Evolutionary conservation across 2,888 invertebrate species (phyloP), one percentile per base, ranked within the genome.

Genomic region (Diarsia dahlii): DNA sequence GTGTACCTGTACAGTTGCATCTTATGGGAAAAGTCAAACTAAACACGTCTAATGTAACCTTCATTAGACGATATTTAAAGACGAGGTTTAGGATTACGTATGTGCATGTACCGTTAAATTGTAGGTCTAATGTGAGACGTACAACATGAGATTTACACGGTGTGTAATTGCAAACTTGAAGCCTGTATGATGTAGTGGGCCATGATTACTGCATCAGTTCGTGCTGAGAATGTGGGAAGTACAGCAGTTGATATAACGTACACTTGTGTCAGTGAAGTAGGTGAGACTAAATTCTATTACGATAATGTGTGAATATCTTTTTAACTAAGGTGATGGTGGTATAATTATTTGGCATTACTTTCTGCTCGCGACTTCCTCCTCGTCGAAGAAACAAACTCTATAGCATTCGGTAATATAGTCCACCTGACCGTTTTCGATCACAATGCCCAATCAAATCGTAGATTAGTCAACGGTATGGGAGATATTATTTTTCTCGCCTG

Each of bases 41-140:
- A 13, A 56, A 23, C 2, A 56, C 23, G 13, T 58, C 23, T 23
- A 58, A 20, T 9, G 34, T 3, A 34, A 34, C 28, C 28, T 28
- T 39, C 20, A 20, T 56, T 18, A 39, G 39, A 39, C 39, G 39
- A 39, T 39, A 39, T 28, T 28, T 28, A 28, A 28, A 1, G 28
- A 20, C 3, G 10, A 20, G 3, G 4, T 39, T 34, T 34, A 54
- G 62, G 12, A 13, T 67, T 63, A 48, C 56, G 46, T 54, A 23
- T 52, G 12, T 13, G 64, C 77, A 54, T 45, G 39, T 34, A 60
- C 50, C 58, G 63, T 50, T 39, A 82, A 85, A 82, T 85, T 82
- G 56, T 48, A 77, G 70, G 72, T 73, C 34, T 82, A 23, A n/a
- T 20, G n/a, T 15, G 39, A n/a, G 28, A 71, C 34, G 39, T 62